Conservation (phyloP, 2,113 vertebrate genomes). For the Erinaceus europaeus region DNA sequence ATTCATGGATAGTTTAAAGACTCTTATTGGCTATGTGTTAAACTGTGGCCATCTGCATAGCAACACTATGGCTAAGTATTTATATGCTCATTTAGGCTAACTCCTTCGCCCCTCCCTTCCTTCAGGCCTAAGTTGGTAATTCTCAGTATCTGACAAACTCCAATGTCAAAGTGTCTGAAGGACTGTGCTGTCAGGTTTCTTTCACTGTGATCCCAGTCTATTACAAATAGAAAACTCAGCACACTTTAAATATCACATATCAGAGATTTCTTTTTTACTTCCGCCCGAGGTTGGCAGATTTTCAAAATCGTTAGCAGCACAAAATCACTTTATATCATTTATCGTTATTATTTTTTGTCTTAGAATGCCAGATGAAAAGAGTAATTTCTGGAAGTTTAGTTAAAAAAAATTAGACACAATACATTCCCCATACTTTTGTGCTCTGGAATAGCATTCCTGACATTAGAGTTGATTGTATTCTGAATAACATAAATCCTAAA, state of each 20-base stretch:
- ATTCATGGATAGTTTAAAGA: neutral
- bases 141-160: neutral
- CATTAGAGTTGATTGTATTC: slow-evolving; percentile 54
- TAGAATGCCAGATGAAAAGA: slow-evolving; percentile 42
- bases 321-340: slow-evolving; percentile 21
- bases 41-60: neutral
- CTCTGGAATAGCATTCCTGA: slow-evolving; percentile 32
- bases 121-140: neutral
- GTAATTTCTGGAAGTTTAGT: slow-evolving; percentile 23
- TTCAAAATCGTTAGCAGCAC: slow-evolving; percentile 18
- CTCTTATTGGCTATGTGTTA: neutral
- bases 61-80: neutral
- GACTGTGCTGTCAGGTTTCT: neutral
- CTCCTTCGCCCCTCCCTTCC: too few species aligned
- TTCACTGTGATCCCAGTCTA: neutral
- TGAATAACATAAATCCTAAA: neutral
- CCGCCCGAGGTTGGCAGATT: neutral
- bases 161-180: neutral
- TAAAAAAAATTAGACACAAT: slow-evolving; percentile 14
- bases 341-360: slow-evolving; percentile 46
- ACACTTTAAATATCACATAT: neutral
- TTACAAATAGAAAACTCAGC: neutral
- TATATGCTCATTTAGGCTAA: neutral
- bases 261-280: neutral
- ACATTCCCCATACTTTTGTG: neutral